Percentiles rank a stretch among this genome's conserved stretches.
Evolutionary conservation across 2,888 invertebrate genomes (phyloP).

Genomic region (Lymantria dispar): DNA sequence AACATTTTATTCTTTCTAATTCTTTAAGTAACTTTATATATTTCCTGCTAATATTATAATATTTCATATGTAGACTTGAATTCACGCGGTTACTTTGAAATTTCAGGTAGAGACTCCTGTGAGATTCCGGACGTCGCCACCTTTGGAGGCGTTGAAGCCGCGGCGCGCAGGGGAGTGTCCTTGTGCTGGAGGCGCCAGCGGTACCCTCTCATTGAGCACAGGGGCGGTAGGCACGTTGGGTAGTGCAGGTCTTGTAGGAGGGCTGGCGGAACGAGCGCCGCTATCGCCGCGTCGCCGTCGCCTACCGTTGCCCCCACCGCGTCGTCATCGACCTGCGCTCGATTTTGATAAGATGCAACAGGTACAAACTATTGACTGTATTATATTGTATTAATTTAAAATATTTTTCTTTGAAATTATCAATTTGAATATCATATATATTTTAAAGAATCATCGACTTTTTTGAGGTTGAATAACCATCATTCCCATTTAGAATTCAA

Average conservation of each 20-base stretch:
- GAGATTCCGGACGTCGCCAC: slow-evolving; percentile 95
- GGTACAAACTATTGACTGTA: slow-evolving; percentile 72
- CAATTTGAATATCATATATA: too few species aligned
- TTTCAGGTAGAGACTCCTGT: slow-evolving; percentile 89
- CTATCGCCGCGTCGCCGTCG: slow-evolving; percentile 75
- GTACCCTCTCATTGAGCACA: slow-evolving; percentile 63
- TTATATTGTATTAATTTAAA: too few species aligned
- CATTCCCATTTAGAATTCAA: too few species aligned
- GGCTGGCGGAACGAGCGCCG: slow-evolving; percentile 66
- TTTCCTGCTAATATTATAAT: neutral
- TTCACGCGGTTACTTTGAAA: neutral
- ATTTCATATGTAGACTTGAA: neutral
- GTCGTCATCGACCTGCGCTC: slow-evolving; percentile 91
- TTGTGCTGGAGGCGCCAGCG: slow-evolving; percentile 57
- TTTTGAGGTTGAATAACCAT: too few species aligned
- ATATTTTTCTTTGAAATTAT: too few species aligned
- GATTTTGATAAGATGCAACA: slow-evolving; percentile 99
- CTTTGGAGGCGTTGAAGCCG: slow-evolving; percentile 93
- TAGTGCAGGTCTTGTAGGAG: slow-evolving; percentile 52
- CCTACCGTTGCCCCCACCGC: slow-evolving; percentile 62
- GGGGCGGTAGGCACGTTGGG: slow-evolving; percentile 75
- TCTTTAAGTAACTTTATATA: neutral
- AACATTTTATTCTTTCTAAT: neutral
- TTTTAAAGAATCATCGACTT: too few species aligned
- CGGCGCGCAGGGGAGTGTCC: slow-evolving; percentile 67